A percentile compares a stretch with the other conserved stretches of the same genome.
phyloP scores from a whole-genome alignment of 2,888 invertebrate species.

The Steinernema hermaphroditum region DNA sequence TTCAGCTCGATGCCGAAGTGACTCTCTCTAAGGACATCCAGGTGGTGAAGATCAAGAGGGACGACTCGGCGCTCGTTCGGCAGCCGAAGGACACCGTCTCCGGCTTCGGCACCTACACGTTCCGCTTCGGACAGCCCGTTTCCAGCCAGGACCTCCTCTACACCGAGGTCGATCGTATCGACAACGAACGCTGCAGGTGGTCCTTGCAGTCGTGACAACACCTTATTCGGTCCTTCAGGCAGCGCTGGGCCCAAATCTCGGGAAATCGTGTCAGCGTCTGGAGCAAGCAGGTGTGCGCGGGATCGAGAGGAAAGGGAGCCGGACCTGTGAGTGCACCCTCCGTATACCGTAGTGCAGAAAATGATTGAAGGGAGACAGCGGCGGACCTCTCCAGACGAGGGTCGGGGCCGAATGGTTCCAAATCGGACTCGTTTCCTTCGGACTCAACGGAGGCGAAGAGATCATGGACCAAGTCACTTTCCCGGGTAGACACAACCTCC shows the following conservation, averaged over 20 bases:
- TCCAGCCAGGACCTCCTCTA: neutral
- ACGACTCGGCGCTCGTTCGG: neutral
- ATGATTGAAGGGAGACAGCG: neutral
- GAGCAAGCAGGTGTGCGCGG: neutral
- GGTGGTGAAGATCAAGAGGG: neutral
- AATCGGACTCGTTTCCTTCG: conserved; percentile 1
- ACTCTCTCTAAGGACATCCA: neutral
- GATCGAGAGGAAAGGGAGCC: neutral
- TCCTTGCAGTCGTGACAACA: neutral
- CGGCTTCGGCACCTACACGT: conserved; percentile 9
- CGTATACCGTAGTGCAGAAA: neutral
- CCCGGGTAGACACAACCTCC: neutral
- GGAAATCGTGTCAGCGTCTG: neutral
- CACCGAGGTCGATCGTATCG: neutral
- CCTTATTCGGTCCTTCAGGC: neutral
- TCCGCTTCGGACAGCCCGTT: neutral
- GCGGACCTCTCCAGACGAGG: conserved; percentile 3
- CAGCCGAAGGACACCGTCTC: neutral
- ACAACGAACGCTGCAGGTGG: neutral
- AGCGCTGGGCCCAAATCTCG: neutral
- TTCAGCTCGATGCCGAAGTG: neutral
- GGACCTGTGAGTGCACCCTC: neutral
- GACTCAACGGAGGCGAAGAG: neutral
- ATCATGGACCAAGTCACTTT: neutral
- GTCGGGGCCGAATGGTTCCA: neutral